Base-by-base conservation (phyloP, 2,888 invertebrate genomes). In the Rosalia funebris region DNA sequence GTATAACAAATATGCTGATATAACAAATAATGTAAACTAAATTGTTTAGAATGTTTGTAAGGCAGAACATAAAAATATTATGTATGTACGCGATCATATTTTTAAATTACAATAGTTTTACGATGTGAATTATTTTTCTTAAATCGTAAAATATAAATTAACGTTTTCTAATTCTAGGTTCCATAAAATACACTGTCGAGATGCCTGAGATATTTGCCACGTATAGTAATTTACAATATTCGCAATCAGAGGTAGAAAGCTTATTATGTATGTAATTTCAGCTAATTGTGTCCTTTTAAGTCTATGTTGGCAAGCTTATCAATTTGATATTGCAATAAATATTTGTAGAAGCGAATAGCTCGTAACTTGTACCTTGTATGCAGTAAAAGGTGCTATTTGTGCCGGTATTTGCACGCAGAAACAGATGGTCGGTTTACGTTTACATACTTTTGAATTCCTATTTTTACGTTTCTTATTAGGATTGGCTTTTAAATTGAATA, bases 221-320 rank as follows among this genome's bases (percentile, higher is more conserved):
- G n/a, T n/a, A n/a, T n/a, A n/a, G 32, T n/a, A 53, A 57, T 61
- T 57, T 61, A 61, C 46, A 46, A 47, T 32, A 32, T 34, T 53
- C 25, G 20, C n/a, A n/a, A n/a, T n/a, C n/a, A 31, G 39, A 52
- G 39, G 39, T 55, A 55, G 58, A 58, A 58, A 48, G 53, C 50
- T 54, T 42, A 37, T 48, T 57, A 54, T 53, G 48, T 17, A 54
- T 55, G 20, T 53, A 55, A 54, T 62, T 37, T 47, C 47, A 53
- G 37, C 55, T 62, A 50, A 62, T 58, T 54, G 45, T 62, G 58
- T 45, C 62, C 62, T 45, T 62, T 62, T 62, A 62, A 19, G 62
- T 58, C 37, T 9, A 15, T 20, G 46, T 48, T 31, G 50, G 52
- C 48, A 37, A 10, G 46, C 45, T 61, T 57, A 57, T 57, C 42